These are phyloP conservation scores for Erythrocercus mccallii DNA, from an alignment of 2,113 vertebrate genomes.

Conservation along the genomic window DNA sequence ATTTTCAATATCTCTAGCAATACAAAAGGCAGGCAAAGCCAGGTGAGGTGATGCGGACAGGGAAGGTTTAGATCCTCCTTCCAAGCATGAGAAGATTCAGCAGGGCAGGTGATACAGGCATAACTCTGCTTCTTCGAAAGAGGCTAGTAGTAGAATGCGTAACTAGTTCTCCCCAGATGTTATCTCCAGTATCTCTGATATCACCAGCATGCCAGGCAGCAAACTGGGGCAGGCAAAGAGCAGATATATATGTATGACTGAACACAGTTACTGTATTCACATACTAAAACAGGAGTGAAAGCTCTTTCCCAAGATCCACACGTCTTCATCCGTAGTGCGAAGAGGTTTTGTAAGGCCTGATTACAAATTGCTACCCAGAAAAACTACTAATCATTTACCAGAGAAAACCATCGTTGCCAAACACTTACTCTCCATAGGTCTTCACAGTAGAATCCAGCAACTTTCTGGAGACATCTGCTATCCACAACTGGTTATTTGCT, in stretches of 20 bases:
- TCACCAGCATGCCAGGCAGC: background rate
- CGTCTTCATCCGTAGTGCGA: fast-evolving
- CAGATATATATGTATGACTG: background rate
- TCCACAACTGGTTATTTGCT: background rate
- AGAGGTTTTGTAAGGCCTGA: background rate
- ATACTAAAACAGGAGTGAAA: background rate
- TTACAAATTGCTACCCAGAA: background rate
- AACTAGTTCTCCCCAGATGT: background rate
- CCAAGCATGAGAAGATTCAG: fast-evolving
- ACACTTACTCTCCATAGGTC: background rate
- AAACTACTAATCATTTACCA: background rate
- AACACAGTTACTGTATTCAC: background rate
- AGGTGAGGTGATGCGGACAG: background rate
- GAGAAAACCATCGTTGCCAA: background rate
- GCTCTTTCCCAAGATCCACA: background rate
- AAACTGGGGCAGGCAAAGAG: background rate
- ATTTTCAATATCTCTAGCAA: background rate
- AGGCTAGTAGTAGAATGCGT: background rate
- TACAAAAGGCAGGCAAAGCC: background rate
- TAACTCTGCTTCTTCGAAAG: background rate
- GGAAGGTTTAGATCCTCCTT: background rate
- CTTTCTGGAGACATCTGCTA: background rate
- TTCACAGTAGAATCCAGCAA: background rate
- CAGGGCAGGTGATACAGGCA: background rate
- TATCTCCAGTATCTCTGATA: background rate